Conservation (phyloP, 1,140 invertebrate genomes). For the Lycorma delicatula region DNA sequence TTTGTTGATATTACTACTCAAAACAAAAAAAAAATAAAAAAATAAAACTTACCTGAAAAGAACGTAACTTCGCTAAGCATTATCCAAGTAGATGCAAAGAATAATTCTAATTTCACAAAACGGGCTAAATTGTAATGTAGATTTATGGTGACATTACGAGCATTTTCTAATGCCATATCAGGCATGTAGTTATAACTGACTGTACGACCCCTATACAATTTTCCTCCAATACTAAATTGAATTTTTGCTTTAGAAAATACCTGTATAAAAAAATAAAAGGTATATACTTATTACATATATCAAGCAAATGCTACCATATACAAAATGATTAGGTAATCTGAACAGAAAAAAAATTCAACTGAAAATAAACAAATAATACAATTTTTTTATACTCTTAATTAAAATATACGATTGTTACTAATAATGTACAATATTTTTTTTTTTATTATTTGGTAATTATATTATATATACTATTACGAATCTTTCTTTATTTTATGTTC, state of each 20-base stretch:
- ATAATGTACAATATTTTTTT: too few relatives aligned
- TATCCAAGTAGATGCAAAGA: conserved; percentile 67
- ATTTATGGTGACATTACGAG: conserved; percentile 62
- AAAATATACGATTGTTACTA: too few relatives aligned
- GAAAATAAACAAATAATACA: too few relatives aligned
- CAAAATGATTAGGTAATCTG: too few relatives aligned
- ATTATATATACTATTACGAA: too few relatives aligned
- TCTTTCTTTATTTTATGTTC: too few relatives aligned
- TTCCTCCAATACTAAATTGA: conserved; percentile 57
- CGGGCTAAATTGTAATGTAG: conserved; percentile 51
- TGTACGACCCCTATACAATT: conserved; percentile 48
- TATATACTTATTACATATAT: too few relatives aligned
- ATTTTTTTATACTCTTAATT: too few relatives aligned
- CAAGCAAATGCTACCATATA: too few relatives aligned
- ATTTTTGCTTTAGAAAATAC: conserved; percentile 60
- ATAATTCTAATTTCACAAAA: conserved; percentile 60
- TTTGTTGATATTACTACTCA: too few relatives aligned
- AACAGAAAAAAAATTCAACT: too few relatives aligned
- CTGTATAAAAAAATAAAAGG: conserved; percentile 37
- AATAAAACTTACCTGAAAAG: conserved; percentile 46
- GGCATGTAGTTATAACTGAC: conserved; percentile 61
- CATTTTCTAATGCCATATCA: conserved; percentile 59
- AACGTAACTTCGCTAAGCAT: conserved; percentile 70
- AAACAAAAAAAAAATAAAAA: conserved; percentile 3
- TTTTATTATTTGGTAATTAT: too few relatives aligned